Conservation (phyloP, 2,888 invertebrate species). For the Bembecia ichneumoniformis region DNA sequence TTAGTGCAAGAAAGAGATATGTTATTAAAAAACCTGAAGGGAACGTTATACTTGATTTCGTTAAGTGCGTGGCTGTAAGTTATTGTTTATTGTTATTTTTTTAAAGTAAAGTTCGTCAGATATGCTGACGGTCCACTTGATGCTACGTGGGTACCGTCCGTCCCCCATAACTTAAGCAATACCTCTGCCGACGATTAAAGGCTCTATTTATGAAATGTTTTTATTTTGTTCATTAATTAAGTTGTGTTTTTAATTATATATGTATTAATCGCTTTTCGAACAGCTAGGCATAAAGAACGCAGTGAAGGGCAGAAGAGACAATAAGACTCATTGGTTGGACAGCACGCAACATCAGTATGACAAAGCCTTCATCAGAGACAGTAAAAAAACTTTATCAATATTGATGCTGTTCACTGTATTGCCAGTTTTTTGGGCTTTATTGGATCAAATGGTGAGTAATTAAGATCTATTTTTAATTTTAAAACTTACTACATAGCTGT, state of each 20-base stretch:
- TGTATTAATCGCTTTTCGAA: neutral
- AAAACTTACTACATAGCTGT: too few relatives aligned
- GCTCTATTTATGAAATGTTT: too few relatives aligned
- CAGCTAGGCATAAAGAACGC: slow-evolving; percentile 66
- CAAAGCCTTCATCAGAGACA: slow-evolving; percentile 78
- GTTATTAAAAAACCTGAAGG: slow-evolving; percentile 77
- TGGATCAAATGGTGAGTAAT: slow-evolving; percentile 84
- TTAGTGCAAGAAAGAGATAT: slow-evolving; percentile 76
- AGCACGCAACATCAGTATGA: slow-evolving; percentile 84
- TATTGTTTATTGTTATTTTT: neutral
- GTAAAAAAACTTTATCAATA: slow-evolving; percentile 83
- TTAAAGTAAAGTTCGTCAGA: too few relatives aligned
- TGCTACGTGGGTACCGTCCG: too few relatives aligned
- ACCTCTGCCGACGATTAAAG: too few relatives aligned
- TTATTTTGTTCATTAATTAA: neutral
- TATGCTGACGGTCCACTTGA: too few relatives aligned
- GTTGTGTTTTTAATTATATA: neutral
- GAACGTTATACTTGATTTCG: slow-evolving; percentile 77
- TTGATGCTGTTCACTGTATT: slow-evolving; percentile 86
- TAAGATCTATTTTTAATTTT: too few relatives aligned
- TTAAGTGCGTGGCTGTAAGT: slow-evolving; percentile 77
- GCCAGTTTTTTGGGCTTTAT: slow-evolving; percentile 94
- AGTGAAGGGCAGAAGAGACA: slow-evolving; percentile 29
- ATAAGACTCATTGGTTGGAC: slow-evolving; percentile 88
- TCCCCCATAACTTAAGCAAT: too few relatives aligned